Evolutionary conservation across 2,113 vertebrate genomes (phyloP).

Genomic region (Spea multiplicata): DNA sequence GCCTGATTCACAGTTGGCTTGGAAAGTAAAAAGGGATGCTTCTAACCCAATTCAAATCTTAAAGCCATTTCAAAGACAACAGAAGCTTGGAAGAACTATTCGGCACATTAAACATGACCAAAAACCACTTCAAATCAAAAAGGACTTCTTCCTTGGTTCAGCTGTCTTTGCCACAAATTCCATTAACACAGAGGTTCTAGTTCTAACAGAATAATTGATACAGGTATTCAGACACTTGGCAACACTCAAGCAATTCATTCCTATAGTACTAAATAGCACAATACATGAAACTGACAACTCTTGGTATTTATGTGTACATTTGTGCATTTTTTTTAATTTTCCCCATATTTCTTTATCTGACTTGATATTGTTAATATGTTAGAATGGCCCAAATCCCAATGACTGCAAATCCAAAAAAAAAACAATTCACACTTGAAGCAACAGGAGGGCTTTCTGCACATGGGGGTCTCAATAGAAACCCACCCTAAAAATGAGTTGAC

Average conservation of each 20-base stretch:
- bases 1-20: slow-evolving; percentile 14
- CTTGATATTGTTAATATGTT: too few species aligned
- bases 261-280: too few species aligned
- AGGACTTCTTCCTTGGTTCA: background rate
- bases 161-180: background rate
- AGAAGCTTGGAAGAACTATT: slow-evolving; percentile 12
- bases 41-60: slow-evolving; percentile 10
- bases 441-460: too few species aligned
- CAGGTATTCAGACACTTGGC: background rate
- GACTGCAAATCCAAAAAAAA: too few species aligned
- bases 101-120: slow-evolving; percentile 6
- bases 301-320: too few species aligned
- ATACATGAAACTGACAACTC: too few species aligned
- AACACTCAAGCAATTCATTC: background rate
- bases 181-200: background rate
- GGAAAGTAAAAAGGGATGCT: slow-evolving; percentile 9
- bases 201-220: background rate
- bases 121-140: slow-evolving; percentile 23
- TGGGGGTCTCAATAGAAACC: too few species aligned
- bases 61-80: slow-evolving; percentile 15
- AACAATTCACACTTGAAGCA: too few species aligned
- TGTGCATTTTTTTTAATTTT: too few species aligned
- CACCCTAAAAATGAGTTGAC: too few species aligned
- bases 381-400: too few species aligned
- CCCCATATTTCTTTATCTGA: too few species aligned